These are phyloP conservation scores for Sisyra terminalis DNA, from an alignment of 2,888 invertebrate species.

Conservation along the genomic window DNA sequence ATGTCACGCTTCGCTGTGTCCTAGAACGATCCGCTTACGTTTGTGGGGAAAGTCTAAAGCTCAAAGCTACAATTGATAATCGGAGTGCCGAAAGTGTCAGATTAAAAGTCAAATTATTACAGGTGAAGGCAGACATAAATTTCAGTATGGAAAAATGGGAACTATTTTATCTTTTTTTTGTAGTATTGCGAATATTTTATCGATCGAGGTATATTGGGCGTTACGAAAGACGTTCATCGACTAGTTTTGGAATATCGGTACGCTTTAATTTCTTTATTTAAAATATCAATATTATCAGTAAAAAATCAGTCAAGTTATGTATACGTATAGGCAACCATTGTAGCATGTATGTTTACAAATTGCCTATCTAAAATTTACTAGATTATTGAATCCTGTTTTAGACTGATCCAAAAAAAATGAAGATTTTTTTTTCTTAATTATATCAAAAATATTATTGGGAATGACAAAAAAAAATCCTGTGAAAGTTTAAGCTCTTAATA, in stretches of 20 bases:
- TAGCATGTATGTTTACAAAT: too few relatives aligned
- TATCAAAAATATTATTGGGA: too few relatives aligned
- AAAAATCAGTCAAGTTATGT: not conserved
- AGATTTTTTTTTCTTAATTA: too few relatives aligned
- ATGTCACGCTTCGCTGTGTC: slow-evolving; percentile 45
- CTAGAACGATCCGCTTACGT: slow-evolving; percentile 60
- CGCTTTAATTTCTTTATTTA: too few relatives aligned
- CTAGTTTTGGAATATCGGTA: slow-evolving; percentile 49
- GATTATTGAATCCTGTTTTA: too few relatives aligned
- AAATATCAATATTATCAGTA: not conserved
- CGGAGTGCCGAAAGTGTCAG: slow-evolving; percentile 40
- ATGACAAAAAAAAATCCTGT: too few relatives aligned
- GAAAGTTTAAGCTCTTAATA: too few relatives aligned
- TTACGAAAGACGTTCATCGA: slow-evolving; percentile 50
- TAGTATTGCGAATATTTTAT: slow-evolving; percentile 62
- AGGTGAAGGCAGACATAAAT: slow-evolving; percentile 19
- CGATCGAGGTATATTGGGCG: slow-evolving; percentile 53
- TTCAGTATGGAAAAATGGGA: not conserved
- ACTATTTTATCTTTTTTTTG: slow-evolving; percentile 12
- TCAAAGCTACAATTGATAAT: slow-evolving; percentile 54
- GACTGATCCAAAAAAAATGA: too few relatives aligned
- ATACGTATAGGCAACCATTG: not conserved
- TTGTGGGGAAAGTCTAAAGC: slow-evolving; percentile 50
- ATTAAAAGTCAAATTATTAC: slow-evolving; percentile 37
- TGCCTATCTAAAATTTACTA: too few relatives aligned